Conservation (phyloP, 2,797 vertebrate species). For the Neostethus bicornis region DNA sequence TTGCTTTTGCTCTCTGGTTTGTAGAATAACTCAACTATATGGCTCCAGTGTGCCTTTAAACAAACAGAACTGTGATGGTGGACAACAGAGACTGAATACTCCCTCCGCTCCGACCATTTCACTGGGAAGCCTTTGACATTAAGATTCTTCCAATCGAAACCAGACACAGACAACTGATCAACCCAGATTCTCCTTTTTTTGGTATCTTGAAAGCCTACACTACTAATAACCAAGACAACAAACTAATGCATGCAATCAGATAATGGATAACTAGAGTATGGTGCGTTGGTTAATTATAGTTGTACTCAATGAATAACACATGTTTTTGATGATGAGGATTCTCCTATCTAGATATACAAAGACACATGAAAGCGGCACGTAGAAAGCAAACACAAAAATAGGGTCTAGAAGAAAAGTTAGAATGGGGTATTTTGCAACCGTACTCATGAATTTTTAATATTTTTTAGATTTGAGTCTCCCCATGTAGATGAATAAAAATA, state of each 20-base stretch:
- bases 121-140: conserved; percentile 30
- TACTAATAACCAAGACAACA: no score
- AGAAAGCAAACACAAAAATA: background rate
- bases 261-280: no score
- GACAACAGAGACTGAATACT: conserved; percentile 66
- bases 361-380: background rate
- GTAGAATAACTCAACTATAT: conserved; percentile 79
- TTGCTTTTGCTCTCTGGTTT: conserved; percentile 64
- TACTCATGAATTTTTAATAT: no score
- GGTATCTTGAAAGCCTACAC: no score
- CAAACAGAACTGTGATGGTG: conserved; percentile 74
- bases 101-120: conserved; percentile 44
- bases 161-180: conserved; percentile 17
- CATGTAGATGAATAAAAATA: no score
- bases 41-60: conserved; percentile 71
- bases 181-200: background rate
- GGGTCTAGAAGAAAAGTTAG: background rate
- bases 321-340: no score
- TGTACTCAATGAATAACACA: no score
- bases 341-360: background rate
- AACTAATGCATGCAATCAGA: no score
- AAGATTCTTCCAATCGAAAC: conserved; percentile 35
- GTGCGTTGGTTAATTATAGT: no score
- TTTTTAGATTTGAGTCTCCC: no score
- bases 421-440: no score